Evolutionary conservation across 2,113 vertebrate genomes (phyloP), one percentile per base, ranked within the genome.

Genomic region (Nibea albiflora): DNA sequence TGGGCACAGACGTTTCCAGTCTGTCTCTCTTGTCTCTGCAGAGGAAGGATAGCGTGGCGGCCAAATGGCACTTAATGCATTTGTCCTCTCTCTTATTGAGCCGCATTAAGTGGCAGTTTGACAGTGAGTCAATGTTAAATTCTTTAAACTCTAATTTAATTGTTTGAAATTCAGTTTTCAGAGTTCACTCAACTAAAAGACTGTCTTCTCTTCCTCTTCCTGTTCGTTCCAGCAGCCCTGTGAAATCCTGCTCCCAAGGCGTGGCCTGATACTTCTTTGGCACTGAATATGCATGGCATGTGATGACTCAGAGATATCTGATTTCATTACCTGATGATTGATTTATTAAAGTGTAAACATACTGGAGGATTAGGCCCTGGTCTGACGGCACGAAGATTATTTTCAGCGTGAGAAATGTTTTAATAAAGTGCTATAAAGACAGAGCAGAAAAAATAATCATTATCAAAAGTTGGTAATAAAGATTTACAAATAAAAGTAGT

Each of bases 1-100:
- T 10, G 14, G 0, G 17, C 26, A 53, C 9, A 35, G 57, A 70
- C 52, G 7, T 56, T 22, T 62, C 46, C 16, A 60, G 3, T 74
- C 39, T 50, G 31, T 57, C 49, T 64, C 39, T 20, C 39, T 44
- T 12, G 39, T 47, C 26, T 74, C 50, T 22, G 4, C 44, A 39
- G 8, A 0, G n/a, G n/a, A 17, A n/a, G 10, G 66, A 73, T 42
- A 47, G 49, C 57, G 52, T 71, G 77, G 56, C 22, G 6, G 76
- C 87, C 85, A 89, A 87, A 81, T 67, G 77, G 26, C 72, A 54
- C 65, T 76, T 61, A 74, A 66, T 72, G 28, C 20, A 42, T 72
- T 85, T 72, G 57, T 72, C 20, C 11, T 24, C 17, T 71, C 31
- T 42, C 9, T 73, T 15, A 31, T 50, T 47, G 56, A 75, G 64